phyloP scores from a whole-genome alignment of 2,888 invertebrate species.

The Strigamia transsilvanica region DNA sequence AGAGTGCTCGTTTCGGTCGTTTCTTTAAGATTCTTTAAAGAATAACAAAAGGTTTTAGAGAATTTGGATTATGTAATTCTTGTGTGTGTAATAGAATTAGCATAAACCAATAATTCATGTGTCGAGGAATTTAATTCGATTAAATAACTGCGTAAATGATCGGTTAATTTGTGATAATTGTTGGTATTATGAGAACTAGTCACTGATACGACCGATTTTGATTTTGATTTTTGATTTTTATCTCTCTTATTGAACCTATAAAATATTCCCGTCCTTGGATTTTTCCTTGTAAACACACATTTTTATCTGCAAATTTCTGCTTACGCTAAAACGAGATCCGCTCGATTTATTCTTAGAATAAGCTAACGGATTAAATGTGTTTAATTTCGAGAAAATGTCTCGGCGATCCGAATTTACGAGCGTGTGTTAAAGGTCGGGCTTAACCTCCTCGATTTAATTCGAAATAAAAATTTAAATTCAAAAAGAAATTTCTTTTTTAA shows the following conservation, averaged over 20 bases:
- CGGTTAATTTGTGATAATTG: not conserved
- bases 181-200: not conserved
- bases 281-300: not conserved
- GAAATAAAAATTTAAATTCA: not conserved
- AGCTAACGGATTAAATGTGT: not conserved
- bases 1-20: too few relatives aligned
- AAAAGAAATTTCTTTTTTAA: too few relatives aligned
- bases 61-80: too few relatives aligned
- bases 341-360: not conserved
- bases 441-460: too few relatives aligned
- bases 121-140: not conserved
- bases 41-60: too few relatives aligned
- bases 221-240: too few relatives aligned
- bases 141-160: not conserved
- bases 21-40: too few relatives aligned
- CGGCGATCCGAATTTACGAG: not conserved
- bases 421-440: too few relatives aligned
- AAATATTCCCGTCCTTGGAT: not conserved
- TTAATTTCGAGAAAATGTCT: not conserved
- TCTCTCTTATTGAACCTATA: not conserved
- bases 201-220: not conserved
- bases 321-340: not conserved
- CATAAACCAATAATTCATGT: too few relatives aligned
- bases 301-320: not conserved
- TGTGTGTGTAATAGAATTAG: too few relatives aligned